These are phyloP conservation scores for Poecilus cupreus DNA, from an alignment of 2,888 invertebrate species.

Conservation along the genomic window DNA sequence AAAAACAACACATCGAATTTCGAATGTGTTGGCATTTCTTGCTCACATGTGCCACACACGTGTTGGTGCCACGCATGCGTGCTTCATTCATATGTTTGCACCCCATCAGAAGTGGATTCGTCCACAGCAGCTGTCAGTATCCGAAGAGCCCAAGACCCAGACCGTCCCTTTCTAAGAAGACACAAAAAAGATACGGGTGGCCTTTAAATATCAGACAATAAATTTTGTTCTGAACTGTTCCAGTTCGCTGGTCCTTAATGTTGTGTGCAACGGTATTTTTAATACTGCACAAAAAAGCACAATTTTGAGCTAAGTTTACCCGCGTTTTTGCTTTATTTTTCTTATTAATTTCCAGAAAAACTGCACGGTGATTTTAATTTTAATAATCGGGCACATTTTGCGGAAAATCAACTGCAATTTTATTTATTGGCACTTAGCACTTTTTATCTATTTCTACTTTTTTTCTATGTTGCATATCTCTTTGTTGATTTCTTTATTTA, in stretches of 20 bases:
- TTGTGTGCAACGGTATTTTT: slow-evolving; percentile 31
- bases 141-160: not conserved
- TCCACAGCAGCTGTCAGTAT: not conserved
- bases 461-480: too few relatives aligned
- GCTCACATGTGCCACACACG: slow-evolving; percentile 22
- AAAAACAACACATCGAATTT: not conserved
- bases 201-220: slow-evolving; percentile 32
- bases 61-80: not conserved
- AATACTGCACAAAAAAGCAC: not conserved
- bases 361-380: not conserved
- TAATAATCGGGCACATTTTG: not conserved
- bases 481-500: too few relatives aligned
- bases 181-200: slow-evolving; percentile 49
- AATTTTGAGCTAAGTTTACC: not conserved
- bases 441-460: too few relatives aligned
- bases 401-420: not conserved
- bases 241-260: slow-evolving; percentile 2
- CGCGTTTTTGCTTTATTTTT: not conserved
- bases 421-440: too few relatives aligned
- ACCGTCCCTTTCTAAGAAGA: slow-evolving; percentile 17
- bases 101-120: not conserved
- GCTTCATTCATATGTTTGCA: not conserved
- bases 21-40: not conserved
- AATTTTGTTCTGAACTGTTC: slow-evolving; percentile 9
- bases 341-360: not conserved